Evolutionary conservation across 2,797 vertebrate genomes (phyloP).

Genomic region (Hafferia zeledoni): DNA sequence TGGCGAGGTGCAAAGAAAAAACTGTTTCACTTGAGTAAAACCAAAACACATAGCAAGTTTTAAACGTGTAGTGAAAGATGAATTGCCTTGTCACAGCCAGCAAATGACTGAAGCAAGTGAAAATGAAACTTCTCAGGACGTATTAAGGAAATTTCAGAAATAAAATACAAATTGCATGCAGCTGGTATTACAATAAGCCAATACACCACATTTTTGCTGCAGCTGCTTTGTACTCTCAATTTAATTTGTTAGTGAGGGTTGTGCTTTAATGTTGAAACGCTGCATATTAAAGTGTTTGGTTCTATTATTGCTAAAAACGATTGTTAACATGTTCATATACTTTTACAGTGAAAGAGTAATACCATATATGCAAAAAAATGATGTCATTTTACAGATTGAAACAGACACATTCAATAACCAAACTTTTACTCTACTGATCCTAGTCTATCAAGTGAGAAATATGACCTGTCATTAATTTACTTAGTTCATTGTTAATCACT

Average conservation of each 20-base stretch:
- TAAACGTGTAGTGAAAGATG: constrained; percentile 64
- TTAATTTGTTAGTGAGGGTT: neutral
- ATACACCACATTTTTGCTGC: neutral
- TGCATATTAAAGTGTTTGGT: neutral
- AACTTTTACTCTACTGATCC: neutral
- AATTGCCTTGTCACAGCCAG: constrained; percentile 54
- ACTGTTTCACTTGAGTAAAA: constrained; percentile 44
- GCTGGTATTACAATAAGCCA: neutral
- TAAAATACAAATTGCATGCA: constrained; percentile 42
- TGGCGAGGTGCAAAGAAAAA: constrained; percentile 38
- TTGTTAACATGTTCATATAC: neutral
- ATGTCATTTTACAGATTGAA: neutral
- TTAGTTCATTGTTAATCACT: neutral
- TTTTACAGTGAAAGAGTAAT: neutral
- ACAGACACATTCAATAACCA: neutral
- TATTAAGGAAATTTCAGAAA: constrained; percentile 49
- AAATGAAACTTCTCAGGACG: constrained; percentile 71
- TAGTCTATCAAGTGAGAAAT: neutral
- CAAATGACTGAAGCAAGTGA: constrained; percentile 63
- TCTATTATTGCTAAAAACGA: neutral
- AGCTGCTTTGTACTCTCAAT: constrained; percentile 40
- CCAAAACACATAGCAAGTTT: constrained; percentile 45
- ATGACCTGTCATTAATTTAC: neutral
- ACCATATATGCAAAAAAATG: neutral
- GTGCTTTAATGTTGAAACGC: neutral